These are phyloP conservation scores for Callospermophilus lateralis DNA, from an alignment of 2,113 vertebrate species.

Conservation along the genomic window DNA sequence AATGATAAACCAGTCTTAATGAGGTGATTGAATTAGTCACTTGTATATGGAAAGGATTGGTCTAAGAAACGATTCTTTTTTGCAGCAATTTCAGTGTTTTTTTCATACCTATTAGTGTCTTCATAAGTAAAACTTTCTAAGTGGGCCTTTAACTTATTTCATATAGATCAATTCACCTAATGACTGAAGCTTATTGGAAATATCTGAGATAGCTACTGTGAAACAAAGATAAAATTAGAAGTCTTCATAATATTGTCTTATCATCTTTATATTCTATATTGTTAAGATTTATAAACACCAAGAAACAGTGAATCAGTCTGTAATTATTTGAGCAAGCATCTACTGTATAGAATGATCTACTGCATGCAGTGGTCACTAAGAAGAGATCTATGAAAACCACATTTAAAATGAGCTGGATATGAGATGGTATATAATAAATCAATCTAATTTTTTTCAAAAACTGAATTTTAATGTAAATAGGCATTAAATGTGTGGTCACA, in stretches of 20 bases:
- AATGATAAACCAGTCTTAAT: background rate
- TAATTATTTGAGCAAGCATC: background rate
- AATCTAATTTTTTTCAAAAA: background rate
- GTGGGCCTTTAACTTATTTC: background rate
- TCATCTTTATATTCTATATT: background rate
- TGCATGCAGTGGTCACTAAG: background rate
- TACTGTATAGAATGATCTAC: background rate
- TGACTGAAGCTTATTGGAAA: background rate
- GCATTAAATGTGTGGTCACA: background rate
- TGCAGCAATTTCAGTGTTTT: background rate
- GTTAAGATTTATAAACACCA: background rate
- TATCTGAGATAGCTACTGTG: background rate
- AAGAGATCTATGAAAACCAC: background rate
- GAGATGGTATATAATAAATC: background rate
- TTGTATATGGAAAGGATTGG: background rate
- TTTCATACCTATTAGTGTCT: background rate
- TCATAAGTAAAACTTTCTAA: background rate
- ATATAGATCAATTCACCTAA: background rate
- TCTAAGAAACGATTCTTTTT: background rate
- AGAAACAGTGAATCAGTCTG: background rate
- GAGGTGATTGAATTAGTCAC: background rate
- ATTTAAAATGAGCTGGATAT: background rate
- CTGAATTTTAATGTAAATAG: background rate
- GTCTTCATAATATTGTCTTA: background rate
- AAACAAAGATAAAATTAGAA: background rate